Evolutionary conservation across 53 echinoderm and acorn worm genomes (phyloP).

Genomic region (Zoroaster sp.): DNA sequence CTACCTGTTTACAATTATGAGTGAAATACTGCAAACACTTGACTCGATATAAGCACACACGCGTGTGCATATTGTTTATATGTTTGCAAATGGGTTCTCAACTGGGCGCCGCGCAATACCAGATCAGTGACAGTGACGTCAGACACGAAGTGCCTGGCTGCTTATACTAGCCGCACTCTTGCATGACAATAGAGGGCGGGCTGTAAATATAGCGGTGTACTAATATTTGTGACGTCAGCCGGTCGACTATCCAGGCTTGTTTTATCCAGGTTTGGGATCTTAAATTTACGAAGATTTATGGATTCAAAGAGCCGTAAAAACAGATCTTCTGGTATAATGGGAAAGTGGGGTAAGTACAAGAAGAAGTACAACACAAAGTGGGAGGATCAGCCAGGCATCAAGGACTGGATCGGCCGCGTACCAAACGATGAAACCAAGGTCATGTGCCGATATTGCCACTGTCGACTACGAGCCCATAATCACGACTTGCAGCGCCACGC

Average conservation of each 20-base stretch:
- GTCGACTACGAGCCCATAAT: slow-evolving; percentile 38
- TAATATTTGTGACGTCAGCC: no score
- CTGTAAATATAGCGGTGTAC: background rate
- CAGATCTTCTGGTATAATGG: background rate
- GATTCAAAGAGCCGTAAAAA: background rate
- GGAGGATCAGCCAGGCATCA: slow-evolving; percentile 47
- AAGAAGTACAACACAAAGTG: slow-evolving; percentile 56
- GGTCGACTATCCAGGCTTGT: background rate
- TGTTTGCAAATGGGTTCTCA: no score
- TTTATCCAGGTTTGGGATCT: background rate
- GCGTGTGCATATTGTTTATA: no score
- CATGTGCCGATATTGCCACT: slow-evolving; percentile 48
- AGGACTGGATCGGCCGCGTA: slow-evolving; percentile 57
- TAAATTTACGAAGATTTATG: background rate
- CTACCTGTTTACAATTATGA: no score
- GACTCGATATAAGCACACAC: no score
- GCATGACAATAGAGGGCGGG: background rate
- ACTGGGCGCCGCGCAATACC: no score
- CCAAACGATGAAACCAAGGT: slow-evolving; percentile 57
- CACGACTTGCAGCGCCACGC: slow-evolving; percentile 47
- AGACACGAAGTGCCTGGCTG: no score
- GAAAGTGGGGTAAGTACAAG: slow-evolving; percentile 55
- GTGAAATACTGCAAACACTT: no score
- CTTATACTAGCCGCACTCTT: background rate
- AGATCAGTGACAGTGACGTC: no score